phyloP scores from a whole-genome alignment of 2,113 vertebrate species.

The Paracyprichromis sp. region DNA sequence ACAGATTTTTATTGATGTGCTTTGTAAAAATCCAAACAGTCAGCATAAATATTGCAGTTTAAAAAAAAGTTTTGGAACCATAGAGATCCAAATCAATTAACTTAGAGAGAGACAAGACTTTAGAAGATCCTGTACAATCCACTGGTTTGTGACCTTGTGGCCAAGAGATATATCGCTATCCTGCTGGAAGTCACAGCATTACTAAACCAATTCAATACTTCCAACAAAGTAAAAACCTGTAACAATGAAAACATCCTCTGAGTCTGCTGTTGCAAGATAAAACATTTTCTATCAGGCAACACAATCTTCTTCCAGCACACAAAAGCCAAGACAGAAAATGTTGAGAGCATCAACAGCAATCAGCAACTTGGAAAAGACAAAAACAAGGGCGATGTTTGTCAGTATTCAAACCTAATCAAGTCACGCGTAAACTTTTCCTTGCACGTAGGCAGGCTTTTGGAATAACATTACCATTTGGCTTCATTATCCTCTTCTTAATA shows the following conservation, averaged over 20 bases:
- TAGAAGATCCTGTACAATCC: neutral
- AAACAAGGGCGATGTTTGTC: neutral
- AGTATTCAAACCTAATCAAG: constrained; percentile 19
- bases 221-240: neutral
- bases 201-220: neutral
- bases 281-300: neutral
- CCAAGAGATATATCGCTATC: neutral
- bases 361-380: neutral
- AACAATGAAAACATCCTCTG: neutral
- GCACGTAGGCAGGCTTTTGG: neutral
- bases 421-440: neutral
- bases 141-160: neutral
- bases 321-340: neutral
- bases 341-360: neutral
- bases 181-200: neutral
- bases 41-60: neutral
- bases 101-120: neutral
- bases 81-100: neutral
- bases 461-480: neutral
- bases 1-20: neutral
- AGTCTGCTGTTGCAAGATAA: neutral
- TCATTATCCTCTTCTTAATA: constrained; percentile 17
- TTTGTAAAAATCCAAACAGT: neutral
- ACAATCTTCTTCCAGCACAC: neutral
- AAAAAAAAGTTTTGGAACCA: accelerated